These are phyloP conservation scores for Cossypha niveicapilla DNA, from an alignment of 2,797 vertebrate species.

Conservation along the genomic window DNA sequence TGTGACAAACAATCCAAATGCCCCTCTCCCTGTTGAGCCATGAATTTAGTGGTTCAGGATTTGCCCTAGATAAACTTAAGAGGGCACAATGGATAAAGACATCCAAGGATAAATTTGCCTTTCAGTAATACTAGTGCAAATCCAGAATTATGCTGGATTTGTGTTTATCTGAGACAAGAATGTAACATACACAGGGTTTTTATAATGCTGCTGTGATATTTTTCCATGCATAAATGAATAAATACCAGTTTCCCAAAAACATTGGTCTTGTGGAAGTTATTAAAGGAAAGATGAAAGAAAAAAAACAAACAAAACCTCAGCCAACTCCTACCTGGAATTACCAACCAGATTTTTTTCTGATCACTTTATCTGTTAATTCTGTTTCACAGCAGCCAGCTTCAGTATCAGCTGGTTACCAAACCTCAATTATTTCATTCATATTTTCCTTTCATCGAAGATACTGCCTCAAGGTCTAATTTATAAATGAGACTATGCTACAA, in stretches of 20 bases:
- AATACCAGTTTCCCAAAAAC: background rate
- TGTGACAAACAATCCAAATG: background rate
- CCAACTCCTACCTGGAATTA: background rate
- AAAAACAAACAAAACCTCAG: background rate
- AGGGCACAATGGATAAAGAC: conserved; percentile 3
- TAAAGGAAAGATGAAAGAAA: background rate
- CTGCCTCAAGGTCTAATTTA: background rate
- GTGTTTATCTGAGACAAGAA: background rate
- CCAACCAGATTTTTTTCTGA: background rate
- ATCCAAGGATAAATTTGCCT: background rate
- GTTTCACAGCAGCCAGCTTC: background rate
- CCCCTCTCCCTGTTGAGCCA: background rate
- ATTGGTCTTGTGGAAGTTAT: background rate
- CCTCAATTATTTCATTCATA: background rate
- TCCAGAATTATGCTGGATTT: conserved; percentile 49
- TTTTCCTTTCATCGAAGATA: background rate
- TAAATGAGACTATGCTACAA: background rate
- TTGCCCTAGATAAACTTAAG: background rate
- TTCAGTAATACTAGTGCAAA: conserved; percentile 23
- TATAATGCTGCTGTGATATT: background rate
- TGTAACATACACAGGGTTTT: background rate
- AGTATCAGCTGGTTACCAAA: background rate
- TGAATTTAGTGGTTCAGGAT: background rate
- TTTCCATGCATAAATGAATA: background rate
- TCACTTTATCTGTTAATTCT: background rate